A percentile compares a stretch with the other conserved stretches of the same genome.
Evolutionary conservation across 92 coral and sea anemone species (phyloP).

Genomic region (Parazoanthus darwini): DNA sequence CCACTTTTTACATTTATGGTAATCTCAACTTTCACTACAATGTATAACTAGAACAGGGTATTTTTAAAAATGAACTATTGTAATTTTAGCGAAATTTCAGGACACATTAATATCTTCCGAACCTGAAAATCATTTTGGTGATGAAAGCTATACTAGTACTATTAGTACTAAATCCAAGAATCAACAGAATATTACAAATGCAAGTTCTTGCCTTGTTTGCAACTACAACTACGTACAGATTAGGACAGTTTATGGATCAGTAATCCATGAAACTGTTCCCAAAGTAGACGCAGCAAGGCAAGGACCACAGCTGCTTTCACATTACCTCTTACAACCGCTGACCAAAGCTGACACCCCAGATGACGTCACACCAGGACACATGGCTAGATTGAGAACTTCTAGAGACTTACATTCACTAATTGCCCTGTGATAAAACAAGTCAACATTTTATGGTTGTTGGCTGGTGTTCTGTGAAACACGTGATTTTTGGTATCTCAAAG

Average conservation of each 20-base stretch:
- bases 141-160: no score
- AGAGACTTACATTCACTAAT: constrained; percentile 76
- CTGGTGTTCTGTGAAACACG: background rate
- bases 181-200: no score
- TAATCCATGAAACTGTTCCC: background rate
- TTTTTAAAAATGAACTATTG: no score
- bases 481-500: background rate
- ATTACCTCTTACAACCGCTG: constrained; percentile 81
- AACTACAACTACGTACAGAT: no score
- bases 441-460: background rate
- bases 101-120: no score
- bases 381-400: constrained; percentile 82
- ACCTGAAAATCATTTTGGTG: no score
- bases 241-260: background rate
- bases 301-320: background rate
- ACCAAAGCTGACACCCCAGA: constrained; percentile 80
- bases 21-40: no score
- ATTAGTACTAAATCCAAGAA: no score
- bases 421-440: constrained; percentile 54
- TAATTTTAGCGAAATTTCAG: no score
- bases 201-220: no score
- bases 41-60: no score
- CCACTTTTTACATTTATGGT: no score
- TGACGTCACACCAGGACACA: constrained; percentile 83
- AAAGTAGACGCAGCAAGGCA: background rate